A percentile compares a stretch with the other conserved stretches of the same genome.
Evolutionary conservation across 2,797 vertebrate species (phyloP).

Genomic region (Myotis daubentonii): DNA sequence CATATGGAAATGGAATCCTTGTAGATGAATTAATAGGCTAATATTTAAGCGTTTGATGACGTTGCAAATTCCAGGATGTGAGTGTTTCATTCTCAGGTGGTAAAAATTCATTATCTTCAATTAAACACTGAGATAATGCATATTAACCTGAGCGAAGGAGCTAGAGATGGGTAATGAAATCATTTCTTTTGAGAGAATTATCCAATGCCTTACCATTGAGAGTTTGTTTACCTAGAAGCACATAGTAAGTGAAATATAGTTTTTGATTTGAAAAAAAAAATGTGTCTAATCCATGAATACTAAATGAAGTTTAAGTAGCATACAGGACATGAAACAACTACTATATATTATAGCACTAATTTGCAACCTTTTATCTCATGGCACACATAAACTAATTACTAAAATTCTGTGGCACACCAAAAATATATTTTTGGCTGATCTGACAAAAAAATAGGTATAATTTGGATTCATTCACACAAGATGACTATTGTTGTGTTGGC

Average conservation of each 20-base stretch:
- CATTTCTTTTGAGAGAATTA: neutral
- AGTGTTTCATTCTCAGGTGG: conserved; percentile 4
- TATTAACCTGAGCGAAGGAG: neutral
- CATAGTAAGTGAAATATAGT: neutral
- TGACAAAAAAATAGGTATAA: neutral
- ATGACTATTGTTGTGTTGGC: neutral
- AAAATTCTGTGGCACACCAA: neutral
- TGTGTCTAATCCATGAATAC: neutral
- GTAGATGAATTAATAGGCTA: neutral
- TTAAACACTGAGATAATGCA: neutral
- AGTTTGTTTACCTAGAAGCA: neutral
- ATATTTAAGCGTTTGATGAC: conserved; percentile 49
- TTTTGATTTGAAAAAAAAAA: neutral
- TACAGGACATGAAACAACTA: neutral
- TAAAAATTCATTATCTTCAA: conserved; percentile 49
- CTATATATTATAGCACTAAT: neutral
- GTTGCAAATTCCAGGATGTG: conserved; percentile 29
- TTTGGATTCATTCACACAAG: neutral
- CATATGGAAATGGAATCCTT: neutral
- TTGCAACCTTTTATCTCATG: neutral
- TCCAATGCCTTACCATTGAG: neutral
- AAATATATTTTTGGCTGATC: neutral
- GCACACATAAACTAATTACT: neutral
- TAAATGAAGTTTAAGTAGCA: neutral
- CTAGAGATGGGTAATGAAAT: neutral